Base-by-base conservation (phyloP, 2,113 vertebrate species). In the Erythrolamprus reginae region DNA sequence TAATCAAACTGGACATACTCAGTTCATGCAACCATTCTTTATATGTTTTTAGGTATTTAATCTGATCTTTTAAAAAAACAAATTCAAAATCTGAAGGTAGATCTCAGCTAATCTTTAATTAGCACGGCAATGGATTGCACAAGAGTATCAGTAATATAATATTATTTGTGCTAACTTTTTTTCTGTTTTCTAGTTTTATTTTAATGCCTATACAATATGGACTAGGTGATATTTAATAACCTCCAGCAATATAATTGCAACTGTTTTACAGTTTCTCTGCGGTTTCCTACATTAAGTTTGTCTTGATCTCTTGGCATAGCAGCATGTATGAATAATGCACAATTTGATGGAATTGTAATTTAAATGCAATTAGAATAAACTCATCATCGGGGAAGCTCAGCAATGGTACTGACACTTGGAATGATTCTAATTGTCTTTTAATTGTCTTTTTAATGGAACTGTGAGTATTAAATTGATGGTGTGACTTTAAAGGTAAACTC, bases 391-490 rank as follows among this genome's bases (percentile, higher is more conserved):
- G 53, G 10, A 47, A 88, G 56, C 52, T 91, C 15, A 0, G 89
- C 56, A 84, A 87, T 70, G 26, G 21, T 92, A 93, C 89, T 91
- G 26, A 7, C 86, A 84, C 87, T 58, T 50, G 61, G 90, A 93
- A 88, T 38, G 89, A 45, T 24, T 87, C 90, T 93, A 56, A 86
- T 92, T 58, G 48, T 93, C 88, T 86, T 50, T 91, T 93, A 77
- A 86, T 92, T 58, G 48, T 93, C 88, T 87, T 48, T 65, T 90
- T 84, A 87, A 48, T 28, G 61, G 65, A 92, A 56, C 47, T 87
- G 4, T 33, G 0, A 42, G 10, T 92, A 86, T 89, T 17, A 87
- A 91, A 86, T 53, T 90, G 90, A 48, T 88, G 52, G 56, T 90
- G 91, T 82, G 0, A 0, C 55, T 17, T 33, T 61, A 61, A 50